phyloP scores from a whole-genome alignment of 2,888 invertebrate species.

The Cryptus armator region DNA sequence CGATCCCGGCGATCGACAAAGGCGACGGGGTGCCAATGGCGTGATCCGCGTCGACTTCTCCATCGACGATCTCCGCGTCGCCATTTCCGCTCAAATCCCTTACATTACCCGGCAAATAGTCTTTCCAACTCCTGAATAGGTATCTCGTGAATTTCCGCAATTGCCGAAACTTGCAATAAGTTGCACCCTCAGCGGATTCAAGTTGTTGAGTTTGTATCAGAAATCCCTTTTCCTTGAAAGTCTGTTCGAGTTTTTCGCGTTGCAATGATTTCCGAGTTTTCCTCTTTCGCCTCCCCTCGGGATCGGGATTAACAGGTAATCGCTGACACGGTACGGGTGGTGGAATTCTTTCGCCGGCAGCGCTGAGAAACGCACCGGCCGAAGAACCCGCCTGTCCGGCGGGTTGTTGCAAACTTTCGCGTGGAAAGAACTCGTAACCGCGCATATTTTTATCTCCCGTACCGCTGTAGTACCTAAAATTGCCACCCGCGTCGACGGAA shows the following conservation, averaged over 20 bases:
- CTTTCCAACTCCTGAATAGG: slow-evolving; percentile 96
- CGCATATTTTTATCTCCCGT: slow-evolving; percentile 93
- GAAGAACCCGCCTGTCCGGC: slow-evolving; percentile 85
- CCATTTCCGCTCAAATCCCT: slow-evolving; percentile 79
- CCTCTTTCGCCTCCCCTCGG: slow-evolving; percentile 87
- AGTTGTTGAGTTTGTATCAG: slow-evolving; percentile 97
- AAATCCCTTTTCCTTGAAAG: slow-evolving; percentile 97
- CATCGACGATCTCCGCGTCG: slow-evolving; percentile 75
- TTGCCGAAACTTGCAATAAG: slow-evolving; percentile 97
- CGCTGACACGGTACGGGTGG: slow-evolving; percentile 74
- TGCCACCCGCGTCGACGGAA: slow-evolving; percentile 95
- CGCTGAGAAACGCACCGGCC: slow-evolving; percentile 84
- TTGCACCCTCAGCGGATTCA: slow-evolving; percentile 96
- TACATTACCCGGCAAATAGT: slow-evolving; percentile 93
- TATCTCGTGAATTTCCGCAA: slow-evolving; percentile 96
- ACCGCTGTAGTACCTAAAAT: slow-evolving; percentile 94
- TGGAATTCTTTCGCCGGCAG: slow-evolving; percentile 87
- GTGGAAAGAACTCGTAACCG: slow-evolving; percentile 92
- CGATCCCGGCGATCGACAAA: slow-evolving; percentile 70
- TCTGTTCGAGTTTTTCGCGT: slow-evolving; percentile 95
- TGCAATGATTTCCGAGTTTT: slow-evolving; percentile 94
- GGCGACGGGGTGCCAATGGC: slow-evolving; percentile 65
- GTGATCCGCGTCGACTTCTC: slow-evolving; percentile 71
- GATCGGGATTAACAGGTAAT: slow-evolving; percentile 71
- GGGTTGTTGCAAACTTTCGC: slow-evolving; percentile 89